phyloP scores from a whole-genome alignment of 2,113 vertebrate species.

The Pholis gunnellus region DNA sequence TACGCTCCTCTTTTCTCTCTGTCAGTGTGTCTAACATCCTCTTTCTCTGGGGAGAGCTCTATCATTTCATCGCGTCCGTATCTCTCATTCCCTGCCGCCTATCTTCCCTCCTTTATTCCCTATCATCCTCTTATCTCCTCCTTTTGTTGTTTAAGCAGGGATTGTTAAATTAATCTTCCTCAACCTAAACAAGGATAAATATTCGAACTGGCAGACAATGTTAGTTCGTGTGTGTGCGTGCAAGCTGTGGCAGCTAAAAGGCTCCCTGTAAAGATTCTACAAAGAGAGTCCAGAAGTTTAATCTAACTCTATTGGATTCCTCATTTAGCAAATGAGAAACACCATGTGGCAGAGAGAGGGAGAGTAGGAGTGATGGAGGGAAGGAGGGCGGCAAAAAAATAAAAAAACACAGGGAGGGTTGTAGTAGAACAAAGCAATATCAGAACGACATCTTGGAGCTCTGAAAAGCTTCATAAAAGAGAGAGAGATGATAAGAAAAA shows the following conservation, averaged over 20 bases:
- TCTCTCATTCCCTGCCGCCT: slow-evolving; percentile 25
- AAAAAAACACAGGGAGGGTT: slow-evolving; percentile 1
- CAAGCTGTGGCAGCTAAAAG: slow-evolving; percentile 45
- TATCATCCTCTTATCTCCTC: slow-evolving; percentile 45
- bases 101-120: slow-evolving; percentile 15
- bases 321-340: slow-evolving; percentile 73
- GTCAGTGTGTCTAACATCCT: slow-evolving; percentile 53
- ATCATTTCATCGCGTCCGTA: slow-evolving; percentile 57
- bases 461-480: slow-evolving; percentile 40
- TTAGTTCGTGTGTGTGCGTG: neutral
- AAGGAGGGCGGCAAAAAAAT: neutral
- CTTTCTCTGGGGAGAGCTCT: slow-evolving; percentile 59
- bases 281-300: slow-evolving; percentile 65
- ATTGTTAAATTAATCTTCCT: slow-evolving; percentile 60
- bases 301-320: slow-evolving; percentile 71
- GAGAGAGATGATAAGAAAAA: slow-evolving; percentile 34
- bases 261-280: slow-evolving; percentile 49
- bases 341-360: slow-evolving; percentile 51
- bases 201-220: slow-evolving; percentile 38
- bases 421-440: slow-evolving; percentile 41
- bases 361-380: slow-evolving; percentile 37
- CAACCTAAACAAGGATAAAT: slow-evolving; percentile 43
- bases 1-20: slow-evolving; percentile 44
- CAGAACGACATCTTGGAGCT: slow-evolving; percentile 34
- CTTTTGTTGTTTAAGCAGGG: slow-evolving; percentile 56